Base-by-base conservation (phyloP, 2,113 vertebrate genomes). In the Pycnonotus jocosus region DNA sequence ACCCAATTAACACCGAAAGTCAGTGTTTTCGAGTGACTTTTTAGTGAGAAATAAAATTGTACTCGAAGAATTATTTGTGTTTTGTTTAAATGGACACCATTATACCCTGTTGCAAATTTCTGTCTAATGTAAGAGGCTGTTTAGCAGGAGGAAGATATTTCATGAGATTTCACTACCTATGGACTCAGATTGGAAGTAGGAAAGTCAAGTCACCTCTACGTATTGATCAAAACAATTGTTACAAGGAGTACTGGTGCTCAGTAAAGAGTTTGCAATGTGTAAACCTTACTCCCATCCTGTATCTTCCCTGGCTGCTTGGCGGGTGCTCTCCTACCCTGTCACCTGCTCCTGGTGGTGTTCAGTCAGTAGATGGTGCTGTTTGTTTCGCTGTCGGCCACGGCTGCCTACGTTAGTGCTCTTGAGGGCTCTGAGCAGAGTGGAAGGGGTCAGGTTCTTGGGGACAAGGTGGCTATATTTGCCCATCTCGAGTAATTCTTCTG, bases 361-460 rank as follows among this genome's bases (percentile, higher is more conserved):
- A 58, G 88, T 84, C 97, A 93, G 86, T 56, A 97, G 95, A 88
- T 97, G 96, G 96, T 86, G 92, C 95, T 97, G 79, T 96, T 95
- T 90, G 86, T 92, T 80, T 91, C 92, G 10, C 33, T 84, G 78
- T 42, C 40, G 54, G 72, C 37, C n/a, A 18, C 48, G 51, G 37
- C 61, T 79, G 61, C 62, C 80, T 62, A 10, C 11, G 5, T 30
- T 31, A 18, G 22, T 16, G 58, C 33, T 71, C 54, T 19, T 42
- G 47, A 48, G 76, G 19, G 33, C 33, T 50, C 44, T 19, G 48
- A 57, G 54, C 24, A 51, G 40, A 13, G 8, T 33, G 40, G 38
- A 45, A 53, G 18, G 18, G 9, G 4, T 38, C 72, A 56, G 13
- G 14, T 7, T 85, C 16, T 65, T 27, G 20, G 18, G 20, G 47